Evolutionary conservation across 2,113 vertebrate species (phyloP).

Genomic region (Amphiprion ocellaris): DNA sequence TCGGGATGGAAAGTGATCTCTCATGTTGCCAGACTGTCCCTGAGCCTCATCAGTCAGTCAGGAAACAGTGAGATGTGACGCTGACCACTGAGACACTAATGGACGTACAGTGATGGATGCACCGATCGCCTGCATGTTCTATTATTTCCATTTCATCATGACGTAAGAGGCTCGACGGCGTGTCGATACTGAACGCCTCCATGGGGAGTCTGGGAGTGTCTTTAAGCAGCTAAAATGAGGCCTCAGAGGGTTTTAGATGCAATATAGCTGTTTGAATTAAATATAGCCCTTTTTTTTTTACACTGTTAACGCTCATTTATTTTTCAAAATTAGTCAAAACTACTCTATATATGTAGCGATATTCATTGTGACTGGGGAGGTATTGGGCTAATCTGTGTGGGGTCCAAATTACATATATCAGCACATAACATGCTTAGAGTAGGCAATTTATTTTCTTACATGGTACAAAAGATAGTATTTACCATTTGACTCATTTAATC

Average conservation of each 20-base stretch:
- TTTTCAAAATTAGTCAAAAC: too few species aligned
- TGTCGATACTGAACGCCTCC: not conserved
- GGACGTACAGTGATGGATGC: constrained; percentile 37
- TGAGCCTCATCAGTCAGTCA: constrained; percentile 32
- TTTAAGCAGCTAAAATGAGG: not conserved
- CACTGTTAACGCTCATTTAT: too few species aligned
- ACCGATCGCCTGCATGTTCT: constrained; percentile 16
- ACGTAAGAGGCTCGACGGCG: not conserved
- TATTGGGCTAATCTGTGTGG: too few species aligned
- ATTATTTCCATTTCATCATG: constrained; percentile 34
- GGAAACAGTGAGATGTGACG: constrained; percentile 5
- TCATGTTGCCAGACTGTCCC: constrained; percentile 46
- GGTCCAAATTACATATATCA: too few species aligned
- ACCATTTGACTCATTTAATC: too few species aligned
- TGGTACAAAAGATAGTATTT: too few species aligned
- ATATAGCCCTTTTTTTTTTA: too few species aligned
- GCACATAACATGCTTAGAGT: too few species aligned
- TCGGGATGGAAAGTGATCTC: constrained; percentile 57
- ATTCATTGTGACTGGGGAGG: too few species aligned
- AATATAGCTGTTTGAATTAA: too few species aligned
- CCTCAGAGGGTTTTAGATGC: not conserved
- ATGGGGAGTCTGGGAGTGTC: not conserved
- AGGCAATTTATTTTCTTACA: too few species aligned
- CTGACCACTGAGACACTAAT: constrained; percentile 40
- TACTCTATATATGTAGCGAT: too few species aligned